Evolutionary conservation across 2,113 vertebrate species (phyloP).

Genomic region (Oenanthe melanoleuca): DNA sequence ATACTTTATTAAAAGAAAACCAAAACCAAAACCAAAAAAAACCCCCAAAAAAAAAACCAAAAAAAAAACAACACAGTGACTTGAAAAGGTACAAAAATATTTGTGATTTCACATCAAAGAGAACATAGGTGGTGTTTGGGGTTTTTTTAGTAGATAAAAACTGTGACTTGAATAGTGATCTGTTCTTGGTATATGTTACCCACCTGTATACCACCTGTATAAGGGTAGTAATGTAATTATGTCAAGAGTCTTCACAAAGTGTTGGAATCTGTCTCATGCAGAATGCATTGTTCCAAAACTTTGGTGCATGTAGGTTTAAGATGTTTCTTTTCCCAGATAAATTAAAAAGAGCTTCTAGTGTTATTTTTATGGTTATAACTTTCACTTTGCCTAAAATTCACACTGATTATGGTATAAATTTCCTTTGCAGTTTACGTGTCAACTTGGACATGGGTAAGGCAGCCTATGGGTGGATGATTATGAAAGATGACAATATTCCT

Average conservation of each 20-base stretch:
- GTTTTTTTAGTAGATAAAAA: not conserved
- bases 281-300: not conserved
- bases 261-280: not conserved
- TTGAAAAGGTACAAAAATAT: not conserved
- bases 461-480: slow-evolving; percentile 98
- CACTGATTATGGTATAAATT: slow-evolving; percentile 29
- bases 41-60: too few relatives aligned
- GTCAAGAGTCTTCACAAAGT: not conserved
- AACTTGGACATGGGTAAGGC: slow-evolving; percentile 99
- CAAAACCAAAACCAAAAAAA: not conserved
- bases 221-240: not conserved
- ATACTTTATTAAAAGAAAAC: not conserved
- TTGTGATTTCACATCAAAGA: not conserved
- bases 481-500: slow-evolving; percentile 94
- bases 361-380: not conserved
- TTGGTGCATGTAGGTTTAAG: not conserved
- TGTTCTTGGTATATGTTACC: not conserved
- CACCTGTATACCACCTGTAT: not conserved
- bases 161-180: not conserved
- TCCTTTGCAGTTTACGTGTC: slow-evolving; percentile 87
- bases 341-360: not conserved
- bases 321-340: not conserved
- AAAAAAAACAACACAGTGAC: not conserved
- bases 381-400: not conserved
- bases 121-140: not conserved